Conservation (phyloP, 2,113 vertebrate species). For the Oryctolagus cuniculus region mOryCun1.1 NC_091434.1:162854001-162854500, state of each 20-base stretch:
- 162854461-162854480: neutral
- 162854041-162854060: neutral
- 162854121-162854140: neutral
- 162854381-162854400: neutral
- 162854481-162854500: neutral
- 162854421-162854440: neutral
- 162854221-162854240: neutral
- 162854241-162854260: neutral
- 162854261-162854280: neutral
- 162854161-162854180: neutral
- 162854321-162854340: neutral
- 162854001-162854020: conserved; percentile 34
- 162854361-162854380: neutral
- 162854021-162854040: conserved; percentile 45
- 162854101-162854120: neutral
- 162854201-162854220: neutral
- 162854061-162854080: neutral
- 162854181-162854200: neutral
- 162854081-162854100: neutral
- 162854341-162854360: neutral
- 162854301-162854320: neutral
- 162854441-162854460: neutral
- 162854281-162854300: neutral
- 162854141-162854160: neutral
- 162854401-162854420: neutral